Evolutionary conservation across 2,888 invertebrate genomes (phyloP), one percentile per base, ranked within the genome.

Genomic region (Pandemis corylana): DNA sequence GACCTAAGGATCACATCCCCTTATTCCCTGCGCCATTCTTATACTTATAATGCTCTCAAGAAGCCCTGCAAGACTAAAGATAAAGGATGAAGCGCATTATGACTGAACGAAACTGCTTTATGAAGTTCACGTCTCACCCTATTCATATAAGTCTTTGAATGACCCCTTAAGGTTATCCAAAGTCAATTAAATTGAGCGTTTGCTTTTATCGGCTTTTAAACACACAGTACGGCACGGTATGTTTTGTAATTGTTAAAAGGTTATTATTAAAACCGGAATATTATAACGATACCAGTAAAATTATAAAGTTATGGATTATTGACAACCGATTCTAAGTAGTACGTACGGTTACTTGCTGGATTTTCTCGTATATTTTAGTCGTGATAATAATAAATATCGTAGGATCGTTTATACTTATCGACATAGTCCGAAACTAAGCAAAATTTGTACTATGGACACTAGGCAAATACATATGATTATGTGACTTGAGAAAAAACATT

Each of bases 21-120:
- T 59, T 49, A 65, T 65, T 65, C 65, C 36, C 28, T 49, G 49
- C 65, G 44, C 63, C 63, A 46, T 64, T 64, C 64, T 46, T 46
- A 46, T 46, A 44, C 15, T 73, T 59, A 56, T 59, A 74, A 74
- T 70, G 69, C 74, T 66, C 74, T 70, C 66, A 70, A 69, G 66
- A 62, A 59, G 66, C 28, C 59, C 74, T 74, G 74, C 65, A 70
- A 59, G 44, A 1, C 61, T 69, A 15, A 36, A 53, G 74, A 74
- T 74, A 74, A 74, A 61, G 49, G 61, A 61, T 69, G 70, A 70
- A 74, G 65, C 65, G 69, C 74, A 70, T 74, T 70, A 68, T 73
- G 73, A 73, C 68, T 74, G 74, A 70, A 74, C 69, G 66, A 64
- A 51, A 49, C 9, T 44, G 56, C 68, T 68, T 68, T 73, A 56